A percentile compares a stretch with the other conserved stretches of the same genome.
Evolutionary conservation across 1,140 invertebrate genomes (phyloP).

Genomic region (Latrodectus geometricus): DNA sequence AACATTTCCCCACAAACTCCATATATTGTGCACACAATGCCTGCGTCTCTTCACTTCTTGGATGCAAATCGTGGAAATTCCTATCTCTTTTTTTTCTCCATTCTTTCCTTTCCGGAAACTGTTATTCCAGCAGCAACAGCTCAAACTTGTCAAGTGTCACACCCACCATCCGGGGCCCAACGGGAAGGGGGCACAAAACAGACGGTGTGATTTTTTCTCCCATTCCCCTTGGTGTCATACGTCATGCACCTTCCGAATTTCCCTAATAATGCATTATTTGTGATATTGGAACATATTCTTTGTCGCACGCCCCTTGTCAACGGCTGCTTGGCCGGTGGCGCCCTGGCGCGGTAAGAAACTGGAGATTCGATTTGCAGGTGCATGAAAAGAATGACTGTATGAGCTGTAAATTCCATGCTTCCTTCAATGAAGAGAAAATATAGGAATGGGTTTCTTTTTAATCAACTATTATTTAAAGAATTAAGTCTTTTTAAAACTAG

Average conservation of each 20-base stretch:
- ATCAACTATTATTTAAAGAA: no score
- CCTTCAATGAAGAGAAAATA: not conserved
- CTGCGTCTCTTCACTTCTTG: not conserved
- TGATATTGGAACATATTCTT: not conserved
- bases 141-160: not conserved
- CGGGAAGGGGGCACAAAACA: not conserved
- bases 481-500: no score
- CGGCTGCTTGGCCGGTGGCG: not conserved
- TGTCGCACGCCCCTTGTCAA: not conserved
- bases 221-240: not conserved
- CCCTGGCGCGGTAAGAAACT: not conserved
- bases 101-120: conserved; percentile 9
- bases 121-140: conserved; percentile 1
- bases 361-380: not conserved
- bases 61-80: not conserved
- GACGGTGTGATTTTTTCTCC: not conserved
- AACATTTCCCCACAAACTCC: conserved; percentile 27
- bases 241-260: not conserved
- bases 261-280: conserved; percentile 23
- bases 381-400: not conserved
- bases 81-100: no score
- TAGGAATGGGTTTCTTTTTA: not conserved
- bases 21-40: conserved; percentile 17
- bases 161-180: not conserved
- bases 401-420: not conserved